Evolutionary conservation across 2,888 invertebrate genomes (phyloP).

Genomic region (Thereva nobilitata): DNA sequence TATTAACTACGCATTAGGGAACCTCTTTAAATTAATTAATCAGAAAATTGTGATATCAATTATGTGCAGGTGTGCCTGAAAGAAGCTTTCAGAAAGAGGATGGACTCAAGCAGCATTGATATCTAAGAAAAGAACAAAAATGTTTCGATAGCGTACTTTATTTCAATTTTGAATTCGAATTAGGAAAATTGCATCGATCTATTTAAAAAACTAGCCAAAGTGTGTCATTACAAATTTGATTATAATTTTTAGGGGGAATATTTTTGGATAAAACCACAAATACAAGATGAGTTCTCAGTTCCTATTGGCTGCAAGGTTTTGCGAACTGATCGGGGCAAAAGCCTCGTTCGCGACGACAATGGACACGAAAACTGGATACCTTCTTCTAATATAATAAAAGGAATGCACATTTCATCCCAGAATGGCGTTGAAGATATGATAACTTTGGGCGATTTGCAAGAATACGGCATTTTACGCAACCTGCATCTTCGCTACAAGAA

Average conservation of each 20-base stretch:
- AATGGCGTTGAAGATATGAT: conserved; percentile 95
- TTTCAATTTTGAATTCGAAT: too few species aligned
- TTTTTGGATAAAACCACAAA: conserved; percentile 84
- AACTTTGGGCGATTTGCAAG: conserved; percentile 89
- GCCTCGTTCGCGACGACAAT: conserved; percentile 82
- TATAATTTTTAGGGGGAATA: conserved; percentile 69
- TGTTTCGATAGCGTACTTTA: too few species aligned
- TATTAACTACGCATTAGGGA: too few species aligned
- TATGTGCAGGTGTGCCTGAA: too few species aligned
- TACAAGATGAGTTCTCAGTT: conserved; percentile 73
- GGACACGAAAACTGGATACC: conserved; percentile 71
- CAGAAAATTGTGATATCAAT: too few species aligned
- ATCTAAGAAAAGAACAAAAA: too few species aligned
- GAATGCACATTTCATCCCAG: conserved; percentile 78
- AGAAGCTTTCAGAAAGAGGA: too few species aligned
- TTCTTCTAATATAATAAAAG: conserved; percentile 65
- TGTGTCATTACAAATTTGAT: neutral
- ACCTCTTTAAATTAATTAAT: too few species aligned
- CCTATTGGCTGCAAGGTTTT: conserved; percentile 84
- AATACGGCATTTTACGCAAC: conserved; percentile 90
- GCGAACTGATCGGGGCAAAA: conserved; percentile 73
- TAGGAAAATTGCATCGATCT: too few species aligned
- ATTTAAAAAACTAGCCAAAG: too few species aligned
- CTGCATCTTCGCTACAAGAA: conserved; percentile 85
- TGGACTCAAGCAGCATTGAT: too few species aligned